Evolutionary conservation across 2,888 invertebrate species (phyloP).

Genomic region (Zaprionus obscuricornis): DNA sequence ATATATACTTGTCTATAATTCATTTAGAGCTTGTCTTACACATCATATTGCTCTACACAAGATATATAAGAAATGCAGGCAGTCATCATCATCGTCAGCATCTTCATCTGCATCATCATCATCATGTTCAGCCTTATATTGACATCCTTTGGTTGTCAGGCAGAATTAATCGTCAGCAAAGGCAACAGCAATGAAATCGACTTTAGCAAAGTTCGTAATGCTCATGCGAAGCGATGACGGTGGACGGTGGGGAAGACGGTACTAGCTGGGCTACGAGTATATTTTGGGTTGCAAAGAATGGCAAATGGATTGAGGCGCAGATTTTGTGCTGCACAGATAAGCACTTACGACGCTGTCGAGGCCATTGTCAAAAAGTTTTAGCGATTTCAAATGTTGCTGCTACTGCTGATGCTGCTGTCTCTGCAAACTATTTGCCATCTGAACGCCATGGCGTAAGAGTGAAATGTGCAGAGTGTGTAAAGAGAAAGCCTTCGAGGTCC

Average conservation of each 20-base stretch:
- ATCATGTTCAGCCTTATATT: not conserved
- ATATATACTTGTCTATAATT: too few relatives aligned
- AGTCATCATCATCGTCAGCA: slow-evolving; percentile 10
- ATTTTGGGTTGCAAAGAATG: slow-evolving; percentile 18
- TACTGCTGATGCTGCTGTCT: slow-evolving; percentile 50
- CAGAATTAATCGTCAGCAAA: slow-evolving; percentile 50
- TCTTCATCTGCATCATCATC: not conserved
- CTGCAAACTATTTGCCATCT: slow-evolving; percentile 55
- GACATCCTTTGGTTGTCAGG: slow-evolving; percentile 30
- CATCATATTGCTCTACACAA: not conserved
- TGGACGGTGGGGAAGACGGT: not conserved
- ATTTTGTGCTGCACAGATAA: slow-evolving; percentile 58
- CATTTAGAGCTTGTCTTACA: not conserved
- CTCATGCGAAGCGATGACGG: not conserved
- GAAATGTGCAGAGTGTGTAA: not conserved
- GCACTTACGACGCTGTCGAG: slow-evolving; percentile 37
- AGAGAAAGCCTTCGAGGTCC: slow-evolving; percentile 7
- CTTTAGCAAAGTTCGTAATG: slow-evolving; percentile 19
- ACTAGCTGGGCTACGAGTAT: not conserved
- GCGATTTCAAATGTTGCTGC: slow-evolving; percentile 55
- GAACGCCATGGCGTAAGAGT: slow-evolving; percentile 6
- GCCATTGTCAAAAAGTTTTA: slow-evolving; percentile 64
- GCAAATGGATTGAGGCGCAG: slow-evolving; percentile 58
- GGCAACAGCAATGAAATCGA: slow-evolving; percentile 44
- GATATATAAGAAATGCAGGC: slow-evolving; percentile 22